Base-by-base conservation (phyloP, 2,888 invertebrate species). In the Drosophila stalkeri region DNA sequence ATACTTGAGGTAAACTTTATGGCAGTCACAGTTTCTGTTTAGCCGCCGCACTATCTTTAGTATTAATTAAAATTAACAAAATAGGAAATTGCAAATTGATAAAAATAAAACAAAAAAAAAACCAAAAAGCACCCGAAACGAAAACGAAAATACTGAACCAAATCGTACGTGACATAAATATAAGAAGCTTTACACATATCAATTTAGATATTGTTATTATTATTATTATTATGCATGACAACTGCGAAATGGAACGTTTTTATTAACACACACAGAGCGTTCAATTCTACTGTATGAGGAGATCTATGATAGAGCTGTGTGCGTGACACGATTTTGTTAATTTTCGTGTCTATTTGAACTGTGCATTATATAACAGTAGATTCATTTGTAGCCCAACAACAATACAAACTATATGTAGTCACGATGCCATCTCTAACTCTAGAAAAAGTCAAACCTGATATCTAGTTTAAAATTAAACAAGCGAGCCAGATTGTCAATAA, bases 11-110 rank as follows among this genome's bases (percentile, higher is more conserved):
- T 31, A 31, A 74, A 16, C 65, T 71, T 73, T 81, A 77, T 80
- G 72, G 72, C 67, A 67, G 54, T 46, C 60, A 33, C 18, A 18
- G 33, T 51, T 12, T 33, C 31, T 33, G 49, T 33, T 31, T n/a
- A 51, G 56, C 64, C 57, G 62, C 54, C 64, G 64, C 84, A 83
- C 84, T 87, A 89, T 89, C 81, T 89, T 80, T 82, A 85, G 89
- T 87, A 78, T 87, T 89, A 87, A 86, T 89, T 86, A 89, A 86
- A 89, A 85, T 41, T 55, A 64, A 70, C 86, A 65, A 80, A 89
- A 87, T 74, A 68, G 85, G 87, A 80, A 86, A 87, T 84, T 82
- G 73, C 82, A 82, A 87, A 85, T 85, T 89, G 82, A 87, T 89
- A 84, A 86, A 41, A 39, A 39, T 14, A 27, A 27, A 33, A 11